Evolutionary conservation across 2,797 vertebrate species (phyloP).

Genomic region (Sparus aurata): DNA sequence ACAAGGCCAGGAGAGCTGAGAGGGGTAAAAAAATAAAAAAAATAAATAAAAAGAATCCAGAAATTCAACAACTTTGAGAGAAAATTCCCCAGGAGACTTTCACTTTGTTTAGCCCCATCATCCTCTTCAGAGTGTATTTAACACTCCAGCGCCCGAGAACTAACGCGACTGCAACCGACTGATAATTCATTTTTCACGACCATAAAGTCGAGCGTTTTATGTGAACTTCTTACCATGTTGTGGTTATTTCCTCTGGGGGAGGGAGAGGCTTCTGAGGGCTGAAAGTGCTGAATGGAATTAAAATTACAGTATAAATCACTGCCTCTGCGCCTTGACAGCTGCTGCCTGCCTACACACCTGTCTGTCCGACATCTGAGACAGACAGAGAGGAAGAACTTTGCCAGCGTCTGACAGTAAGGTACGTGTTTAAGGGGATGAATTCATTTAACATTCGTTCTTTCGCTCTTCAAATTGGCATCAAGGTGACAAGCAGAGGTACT

Average conservation of each 20-base stretch:
- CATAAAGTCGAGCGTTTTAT: conserved; percentile 71
- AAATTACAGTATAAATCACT: conserved; percentile 72
- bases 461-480: conserved; percentile 18
- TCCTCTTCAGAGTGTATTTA: conserved; percentile 64
- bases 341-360: conserved; percentile 45
- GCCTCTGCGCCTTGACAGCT: conserved; percentile 65
- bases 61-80: conserved; percentile 61
- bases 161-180: conserved; percentile 57
- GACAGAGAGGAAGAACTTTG: conserved; percentile 19
- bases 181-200: conserved; percentile 76
- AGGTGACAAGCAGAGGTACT: neutral
- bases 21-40: neutral
- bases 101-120: conserved; percentile 64
- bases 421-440: conserved; percentile 18
- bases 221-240: conserved; percentile 61
- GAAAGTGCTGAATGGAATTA: conserved; percentile 68
- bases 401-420: conserved; percentile 18
- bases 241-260: conserved; percentile 52
- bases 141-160: conserved; percentile 66
- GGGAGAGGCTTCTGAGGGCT: conserved; percentile 57
- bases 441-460: conserved; percentile 10
- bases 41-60: conserved; percentile 4
- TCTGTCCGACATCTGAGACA: conserved; percentile 44
- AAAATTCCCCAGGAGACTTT: conserved; percentile 60
- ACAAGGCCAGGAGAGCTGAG: conserved; percentile 30